A percentile compares a stretch with the other conserved stretches of the same genome.
phyloP scores from a whole-genome alignment of 2,888 invertebrate species.

The Periphyllus acericola region DNA sequence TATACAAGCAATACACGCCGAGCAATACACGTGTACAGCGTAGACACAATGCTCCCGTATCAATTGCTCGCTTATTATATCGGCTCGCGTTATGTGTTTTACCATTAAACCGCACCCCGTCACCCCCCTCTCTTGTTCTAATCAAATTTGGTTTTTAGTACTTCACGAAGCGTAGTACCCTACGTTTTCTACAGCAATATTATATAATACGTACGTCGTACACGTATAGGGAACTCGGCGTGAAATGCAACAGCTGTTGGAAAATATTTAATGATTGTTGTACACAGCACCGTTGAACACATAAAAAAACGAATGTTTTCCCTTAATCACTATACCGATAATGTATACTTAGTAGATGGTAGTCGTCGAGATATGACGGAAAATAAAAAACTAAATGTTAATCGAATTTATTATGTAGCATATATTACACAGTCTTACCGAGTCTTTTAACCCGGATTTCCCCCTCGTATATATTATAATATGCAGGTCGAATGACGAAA shows the following conservation, averaged over 20 bases:
- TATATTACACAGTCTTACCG: too few relatives aligned
- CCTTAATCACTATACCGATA: too few relatives aligned
- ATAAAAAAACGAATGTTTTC: neutral
- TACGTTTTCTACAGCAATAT: too few relatives aligned
- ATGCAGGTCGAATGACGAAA: too few relatives aligned
- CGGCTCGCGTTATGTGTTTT: conserved; percentile 6
- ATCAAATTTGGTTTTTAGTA: conserved; percentile 8
- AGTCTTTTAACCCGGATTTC: too few relatives aligned
- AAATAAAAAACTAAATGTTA: too few relatives aligned
- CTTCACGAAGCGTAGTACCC: neutral
- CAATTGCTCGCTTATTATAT: neutral
- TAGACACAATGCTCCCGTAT: neutral
- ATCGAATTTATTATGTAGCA: too few relatives aligned
- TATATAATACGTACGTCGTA: too few relatives aligned
- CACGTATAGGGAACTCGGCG: neutral
- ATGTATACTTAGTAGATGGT: too few relatives aligned
- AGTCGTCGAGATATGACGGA: too few relatives aligned
- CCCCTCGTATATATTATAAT: too few relatives aligned
- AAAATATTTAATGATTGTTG: too few relatives aligned
- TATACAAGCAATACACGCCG: neutral
- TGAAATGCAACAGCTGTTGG: neutral
- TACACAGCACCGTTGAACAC: neutral
- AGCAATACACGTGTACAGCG: neutral
- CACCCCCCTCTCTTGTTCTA: neutral
- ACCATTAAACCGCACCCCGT: neutral